These are phyloP conservation scores for Sinotaia quadrata DNA, from an alignment of 2,888 invertebrate species.

Conservation along the genomic window DNA sequence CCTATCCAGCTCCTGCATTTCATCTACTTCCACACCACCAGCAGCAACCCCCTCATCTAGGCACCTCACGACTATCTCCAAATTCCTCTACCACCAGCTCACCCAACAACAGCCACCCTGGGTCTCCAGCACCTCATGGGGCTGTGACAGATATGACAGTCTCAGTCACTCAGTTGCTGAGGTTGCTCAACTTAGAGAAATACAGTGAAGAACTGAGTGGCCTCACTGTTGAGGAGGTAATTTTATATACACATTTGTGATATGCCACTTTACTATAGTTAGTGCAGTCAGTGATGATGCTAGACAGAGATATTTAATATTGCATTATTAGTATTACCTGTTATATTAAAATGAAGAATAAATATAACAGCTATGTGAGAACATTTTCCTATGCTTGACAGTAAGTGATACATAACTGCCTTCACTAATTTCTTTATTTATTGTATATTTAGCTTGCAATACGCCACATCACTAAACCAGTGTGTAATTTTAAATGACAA, in stretches of 20 bases:
- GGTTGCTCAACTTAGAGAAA: conserved; percentile 39
- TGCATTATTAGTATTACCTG: no score
- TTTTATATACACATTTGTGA: conserved; percentile 7
- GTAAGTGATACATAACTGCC: no score
- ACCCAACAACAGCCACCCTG: conserved; percentile 45
- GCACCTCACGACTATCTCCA: conserved; percentile 43
- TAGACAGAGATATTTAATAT: no score
- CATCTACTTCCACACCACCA: not conserved
- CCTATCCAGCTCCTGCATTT: conserved; percentile 7
- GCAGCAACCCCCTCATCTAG: no score
- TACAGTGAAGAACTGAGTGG: conserved; percentile 38
- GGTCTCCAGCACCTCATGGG: conserved; percentile 40
- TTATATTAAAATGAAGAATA: no score
- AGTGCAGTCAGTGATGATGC: no score
- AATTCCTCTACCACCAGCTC: conserved; percentile 43
- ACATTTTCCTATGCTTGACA: no score
- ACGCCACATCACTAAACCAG: no score
- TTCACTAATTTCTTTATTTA: no score
- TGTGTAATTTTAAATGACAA: no score
- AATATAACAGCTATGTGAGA: no score
- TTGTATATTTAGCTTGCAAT: no score
- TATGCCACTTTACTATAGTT: not conserved
- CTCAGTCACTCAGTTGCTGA: conserved; percentile 35
- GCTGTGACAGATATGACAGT: not conserved
- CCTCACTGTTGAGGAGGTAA: conserved; percentile 47